Evolutionary conservation across 1,140 invertebrate genomes (phyloP), one percentile per base, ranked within the genome.

Genomic region (Homarus americanus): DNA sequence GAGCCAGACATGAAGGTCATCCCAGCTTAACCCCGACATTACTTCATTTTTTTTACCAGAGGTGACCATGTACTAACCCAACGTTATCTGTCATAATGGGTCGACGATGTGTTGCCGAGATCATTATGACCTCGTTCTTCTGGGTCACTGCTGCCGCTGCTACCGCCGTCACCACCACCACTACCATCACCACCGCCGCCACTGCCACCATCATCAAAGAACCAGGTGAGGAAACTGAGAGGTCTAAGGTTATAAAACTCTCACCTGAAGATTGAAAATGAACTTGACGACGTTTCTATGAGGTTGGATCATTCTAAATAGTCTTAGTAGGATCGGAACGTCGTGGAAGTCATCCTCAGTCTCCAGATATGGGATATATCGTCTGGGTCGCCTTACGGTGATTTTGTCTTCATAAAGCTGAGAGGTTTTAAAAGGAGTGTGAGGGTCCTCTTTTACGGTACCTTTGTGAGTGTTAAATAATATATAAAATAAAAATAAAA

Each of bases 41-140:
- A n/a, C n/a, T n/a, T n/a, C n/a, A n/a, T n/a, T n/a, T n/a, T n/a
- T n/a, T n/a, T n/a, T n/a, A n/a, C n/a, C n/a, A n/a, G n/a, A n/a
- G n/a, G n/a, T n/a, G n/a, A n/a, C n/a, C n/a, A n/a, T n/a, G n/a
- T n/a, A n/a, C n/a, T n/a, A n/a, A 80, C 20, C 40, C 53, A 32
- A 32, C 78, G 2, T 80, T n/a, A 44, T 10, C 40, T 79, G 5
- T 5, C 79, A 63, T 17, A 5, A 82, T 82, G 79, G 28, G 79
- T 63, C 49, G 32, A n/a, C 49, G 79, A 2, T 63, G 24, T 53
- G 28, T 82, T 10, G 79, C 38, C 5, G n/a, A 69, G 49, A 63
- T 82, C 53, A 53, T 82, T 32, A 82, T 82, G 53, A 82, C 79
- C 79, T 82, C 79, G 0, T 82, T 82, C 79, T 20, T 82, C 28